phyloP scores from a whole-genome alignment of 2,113 vertebrate genomes.

The Kryptolebias marmoratus region DNA sequence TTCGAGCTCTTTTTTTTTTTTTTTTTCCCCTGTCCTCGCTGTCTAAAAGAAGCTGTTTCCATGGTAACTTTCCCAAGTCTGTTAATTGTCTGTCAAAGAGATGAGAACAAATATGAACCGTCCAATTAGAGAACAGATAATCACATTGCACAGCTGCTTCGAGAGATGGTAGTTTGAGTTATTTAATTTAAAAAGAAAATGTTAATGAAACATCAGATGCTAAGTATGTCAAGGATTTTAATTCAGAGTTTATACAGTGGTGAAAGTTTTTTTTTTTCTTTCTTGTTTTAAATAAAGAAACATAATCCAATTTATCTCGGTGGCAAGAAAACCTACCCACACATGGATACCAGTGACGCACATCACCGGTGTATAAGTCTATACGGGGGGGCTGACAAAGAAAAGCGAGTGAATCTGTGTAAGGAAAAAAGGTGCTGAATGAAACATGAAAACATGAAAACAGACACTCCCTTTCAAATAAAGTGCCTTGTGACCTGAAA shows the following conservation, averaged over 20 bases:
- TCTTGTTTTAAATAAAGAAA: conserved; percentile 22
- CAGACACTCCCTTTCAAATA: background rate
- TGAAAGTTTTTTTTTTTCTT: background rate
- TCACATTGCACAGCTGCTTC: conserved; percentile 35
- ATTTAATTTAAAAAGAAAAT: conserved; percentile 33
- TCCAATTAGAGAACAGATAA: conserved; percentile 25
- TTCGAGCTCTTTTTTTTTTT: background rate
- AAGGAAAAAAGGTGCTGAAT: conserved; percentile 1
- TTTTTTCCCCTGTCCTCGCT: background rate
- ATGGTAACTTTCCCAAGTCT: conserved; percentile 57
- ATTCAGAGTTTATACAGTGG: conserved; percentile 13
- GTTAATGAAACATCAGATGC: conserved; percentile 48
- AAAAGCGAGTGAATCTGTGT: background rate
- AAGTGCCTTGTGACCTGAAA: background rate
- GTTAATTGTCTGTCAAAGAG: conserved; percentile 60
- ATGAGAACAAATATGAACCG: conserved; percentile 28
- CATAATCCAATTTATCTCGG: conserved; percentile 54
- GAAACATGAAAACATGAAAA: no score
- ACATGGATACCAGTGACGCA: conserved; percentile 42
- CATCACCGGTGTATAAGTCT: conserved; percentile 11
- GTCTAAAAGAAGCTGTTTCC: conserved; percentile 61
- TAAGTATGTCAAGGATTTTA: conserved; percentile 23
- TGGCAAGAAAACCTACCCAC: conserved; percentile 50
- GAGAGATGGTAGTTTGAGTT: background rate
- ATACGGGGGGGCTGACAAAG: conserved; percentile 27